Conservation (phyloP, 2,888 invertebrate genomes). For the Brenthis daphne region DNA sequence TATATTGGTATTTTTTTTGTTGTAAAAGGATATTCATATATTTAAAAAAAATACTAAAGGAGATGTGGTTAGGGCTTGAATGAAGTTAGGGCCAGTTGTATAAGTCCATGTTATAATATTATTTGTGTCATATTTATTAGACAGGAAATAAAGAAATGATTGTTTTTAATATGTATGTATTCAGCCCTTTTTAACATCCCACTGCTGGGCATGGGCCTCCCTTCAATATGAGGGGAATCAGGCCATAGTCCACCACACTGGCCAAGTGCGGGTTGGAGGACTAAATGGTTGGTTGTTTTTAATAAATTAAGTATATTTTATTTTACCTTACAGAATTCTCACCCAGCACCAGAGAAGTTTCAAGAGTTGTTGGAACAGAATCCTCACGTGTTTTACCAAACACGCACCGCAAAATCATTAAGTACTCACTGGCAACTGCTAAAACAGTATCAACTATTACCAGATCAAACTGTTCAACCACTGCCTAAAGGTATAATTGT, state of each 20-base stretch:
- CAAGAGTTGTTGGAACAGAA: constrained; percentile 92
- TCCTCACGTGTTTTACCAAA: constrained; percentile 92
- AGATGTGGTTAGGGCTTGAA: too few species aligned
- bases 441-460: constrained; percentile 94
- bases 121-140: background rate
- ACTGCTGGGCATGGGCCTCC: too few species aligned
- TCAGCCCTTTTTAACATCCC: too few species aligned
- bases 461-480: constrained; percentile 91
- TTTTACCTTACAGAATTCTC: constrained; percentile 82
- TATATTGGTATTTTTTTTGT: too few species aligned
- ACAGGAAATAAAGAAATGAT: background rate
- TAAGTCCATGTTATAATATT: too few species aligned
- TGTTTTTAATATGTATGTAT: background rate
- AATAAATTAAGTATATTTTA: background rate
- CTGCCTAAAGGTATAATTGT: constrained; percentile 70
- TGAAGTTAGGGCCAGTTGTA: too few species aligned
- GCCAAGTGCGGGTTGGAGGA: too few species aligned
- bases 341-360: constrained; percentile 89
- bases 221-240: too few species aligned
- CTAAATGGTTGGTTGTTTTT: background rate
- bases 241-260: too few species aligned
- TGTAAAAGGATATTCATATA: too few species aligned
- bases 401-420: constrained; percentile 92
- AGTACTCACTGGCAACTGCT: constrained; percentile 95
- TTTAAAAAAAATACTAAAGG: too few species aligned